Conservation (phyloP, 2,888 invertebrate species). For the Nematopogon swammerdamellus region DNA sequence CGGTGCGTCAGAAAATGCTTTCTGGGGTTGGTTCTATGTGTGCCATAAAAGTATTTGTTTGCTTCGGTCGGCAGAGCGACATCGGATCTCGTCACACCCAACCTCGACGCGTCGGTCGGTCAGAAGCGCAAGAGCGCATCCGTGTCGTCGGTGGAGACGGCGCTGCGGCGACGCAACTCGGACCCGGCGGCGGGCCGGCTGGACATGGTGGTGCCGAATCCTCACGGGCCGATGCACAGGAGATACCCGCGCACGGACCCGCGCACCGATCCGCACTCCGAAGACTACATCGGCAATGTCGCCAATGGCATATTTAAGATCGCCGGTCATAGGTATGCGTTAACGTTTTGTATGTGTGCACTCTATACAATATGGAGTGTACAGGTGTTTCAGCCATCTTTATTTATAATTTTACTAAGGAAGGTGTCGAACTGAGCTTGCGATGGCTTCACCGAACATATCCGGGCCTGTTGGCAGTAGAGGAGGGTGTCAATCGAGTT, state of each 20-base stretch:
- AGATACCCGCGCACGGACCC: conserved; percentile 43
- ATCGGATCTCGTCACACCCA: conserved; percentile 23
- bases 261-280: conserved; percentile 53
- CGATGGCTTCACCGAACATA: no score
- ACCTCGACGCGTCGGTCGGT: conserved; percentile 16
- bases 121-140: conserved; percentile 34
- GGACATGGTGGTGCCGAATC: conserved; percentile 24
- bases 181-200: conserved; percentile 58
- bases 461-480: no score
- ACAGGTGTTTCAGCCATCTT: no score
- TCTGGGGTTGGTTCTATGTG: neutral
- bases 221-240: conserved; percentile 32
- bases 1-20: no score
- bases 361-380: no score
- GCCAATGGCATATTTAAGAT: conserved; percentile 68
- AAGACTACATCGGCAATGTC: conserved; percentile 51
- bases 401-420: no score
- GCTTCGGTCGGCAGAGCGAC: conserved; percentile 16
- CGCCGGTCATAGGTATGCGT: conserved; percentile 62
- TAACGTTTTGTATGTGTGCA: no score
- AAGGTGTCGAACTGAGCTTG: no score
- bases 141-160: conserved; percentile 40
- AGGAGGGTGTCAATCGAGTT: no score
- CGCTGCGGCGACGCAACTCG: conserved; percentile 67
- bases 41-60: no score